Evolutionary conservation across 2,888 invertebrate species (phyloP).

Genomic region (Mayetiola destructor): DNA sequence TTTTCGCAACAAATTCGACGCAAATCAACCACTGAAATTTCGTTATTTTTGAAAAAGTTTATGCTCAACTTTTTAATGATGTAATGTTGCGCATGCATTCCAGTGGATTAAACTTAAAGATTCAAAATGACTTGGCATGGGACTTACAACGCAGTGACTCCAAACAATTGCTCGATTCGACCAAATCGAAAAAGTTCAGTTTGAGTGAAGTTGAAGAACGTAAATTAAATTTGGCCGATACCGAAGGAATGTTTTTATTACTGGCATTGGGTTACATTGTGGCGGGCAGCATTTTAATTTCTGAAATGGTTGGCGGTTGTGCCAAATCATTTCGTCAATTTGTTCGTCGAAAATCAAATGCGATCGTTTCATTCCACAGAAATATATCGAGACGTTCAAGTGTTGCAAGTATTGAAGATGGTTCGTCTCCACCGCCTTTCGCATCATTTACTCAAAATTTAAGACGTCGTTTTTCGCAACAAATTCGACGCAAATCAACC

Average conservation of each 20-base stretch:
- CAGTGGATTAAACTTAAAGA: slow-evolving; percentile 51
- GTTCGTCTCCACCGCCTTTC: too few relatives aligned
- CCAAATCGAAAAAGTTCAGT: slow-evolving; percentile 33
- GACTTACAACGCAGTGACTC: slow-evolving; percentile 48
- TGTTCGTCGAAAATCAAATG: slow-evolving; percentile 14
- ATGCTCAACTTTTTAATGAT: slow-evolving; percentile 44
- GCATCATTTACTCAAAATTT: not conserved
- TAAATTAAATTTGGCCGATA: slow-evolving; percentile 61
- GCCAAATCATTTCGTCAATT: slow-evolving; percentile 41
- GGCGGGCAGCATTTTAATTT: slow-evolving; percentile 45
- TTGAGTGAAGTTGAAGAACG: slow-evolving; percentile 46
- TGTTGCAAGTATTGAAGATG: too few relatives aligned
- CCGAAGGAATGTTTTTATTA: slow-evolving; percentile 68
- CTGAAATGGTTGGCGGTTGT: slow-evolving; percentile 59
- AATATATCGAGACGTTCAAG: too few relatives aligned
- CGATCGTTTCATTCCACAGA: too few relatives aligned
- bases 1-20: not conserved
- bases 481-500: not conserved
- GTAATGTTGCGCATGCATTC: slow-evolving; percentile 49
- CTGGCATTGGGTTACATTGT: slow-evolving; percentile 53
- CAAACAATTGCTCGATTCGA: slow-evolving; percentile 50
- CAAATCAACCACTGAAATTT: not conserved
- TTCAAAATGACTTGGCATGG: slow-evolving; percentile 56
- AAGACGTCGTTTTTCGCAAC: not conserved
- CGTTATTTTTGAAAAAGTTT: too few relatives aligned